Evolutionary conservation across 2,888 invertebrate genomes (phyloP).

Genomic region (Julus scanicus): DNA sequence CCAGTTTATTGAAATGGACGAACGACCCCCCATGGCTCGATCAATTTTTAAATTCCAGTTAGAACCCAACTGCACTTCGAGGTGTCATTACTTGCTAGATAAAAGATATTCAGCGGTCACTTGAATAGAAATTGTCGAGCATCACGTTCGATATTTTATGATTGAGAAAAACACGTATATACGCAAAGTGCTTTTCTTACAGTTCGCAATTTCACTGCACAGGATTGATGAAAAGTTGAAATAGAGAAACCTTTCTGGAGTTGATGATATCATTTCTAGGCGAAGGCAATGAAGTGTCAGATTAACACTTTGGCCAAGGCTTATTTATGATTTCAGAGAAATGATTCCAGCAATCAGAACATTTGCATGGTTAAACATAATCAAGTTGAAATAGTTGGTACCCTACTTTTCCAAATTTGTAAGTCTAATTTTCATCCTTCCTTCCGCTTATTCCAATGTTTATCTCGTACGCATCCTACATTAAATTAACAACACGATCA

Average conservation of each 20-base stretch:
- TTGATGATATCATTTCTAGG: background rate
- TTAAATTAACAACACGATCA: too few species aligned
- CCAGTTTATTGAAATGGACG: too few species aligned
- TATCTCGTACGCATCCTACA: too few species aligned
- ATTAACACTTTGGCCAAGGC: background rate
- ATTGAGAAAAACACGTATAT: background rate
- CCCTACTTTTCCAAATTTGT: too few species aligned
- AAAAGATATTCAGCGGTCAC: constrained; percentile 11
- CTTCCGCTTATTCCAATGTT: too few species aligned
- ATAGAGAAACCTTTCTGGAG: background rate
- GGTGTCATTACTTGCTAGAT: constrained; percentile 12
- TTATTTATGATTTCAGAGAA: background rate
- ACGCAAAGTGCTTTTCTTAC: background rate
- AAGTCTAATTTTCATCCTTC: too few species aligned
- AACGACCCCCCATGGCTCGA: too few species aligned
- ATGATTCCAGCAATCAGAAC: background rate
- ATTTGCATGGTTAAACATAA: background rate
- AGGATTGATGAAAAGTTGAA: background rate
- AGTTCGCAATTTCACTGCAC: background rate
- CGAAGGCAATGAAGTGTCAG: background rate
- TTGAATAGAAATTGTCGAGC: background rate
- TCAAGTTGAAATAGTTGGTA: background rate
- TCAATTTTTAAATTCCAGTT: background rate
- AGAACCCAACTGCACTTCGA: background rate
- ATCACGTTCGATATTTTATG: background rate